Percentiles rank a stretch among this genome's conserved stretches.
These are phyloP conservation scores for Rallus crepitans DNA, from an alignment of 2,797 vertebrate species.

Conservation along the genomic window DNA sequence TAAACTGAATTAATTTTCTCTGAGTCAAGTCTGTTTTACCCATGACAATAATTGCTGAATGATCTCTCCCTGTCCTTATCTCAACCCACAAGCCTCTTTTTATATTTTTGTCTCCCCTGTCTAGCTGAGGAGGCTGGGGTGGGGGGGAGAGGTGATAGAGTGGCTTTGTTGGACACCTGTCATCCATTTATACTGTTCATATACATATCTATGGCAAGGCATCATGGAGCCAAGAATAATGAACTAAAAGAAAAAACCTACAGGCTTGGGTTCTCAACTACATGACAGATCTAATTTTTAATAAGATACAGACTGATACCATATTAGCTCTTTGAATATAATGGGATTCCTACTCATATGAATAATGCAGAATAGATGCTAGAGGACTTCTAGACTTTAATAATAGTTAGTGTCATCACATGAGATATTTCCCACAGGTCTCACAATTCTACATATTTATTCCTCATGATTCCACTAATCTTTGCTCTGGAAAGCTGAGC, in stretches of 20 bases:
- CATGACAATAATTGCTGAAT: too few relatives aligned
- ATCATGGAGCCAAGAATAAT: not conserved
- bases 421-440: constrained; percentile 3
- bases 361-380: constrained; percentile 31
- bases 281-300: not conserved
- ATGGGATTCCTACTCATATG: not conserved
- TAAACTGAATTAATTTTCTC: too few relatives aligned
- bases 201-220: not conserved
- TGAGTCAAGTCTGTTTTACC: too few relatives aligned
- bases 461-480: constrained; percentile 43
- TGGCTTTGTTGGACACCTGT: too few relatives aligned
- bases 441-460: constrained; percentile 35
- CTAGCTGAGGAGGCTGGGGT: too few relatives aligned
- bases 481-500: constrained; percentile 16
- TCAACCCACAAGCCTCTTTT: too few relatives aligned
- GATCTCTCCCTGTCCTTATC: too few relatives aligned
- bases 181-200: not conserved
- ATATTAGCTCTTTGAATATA: not conserved
- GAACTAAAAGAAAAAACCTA: not conserved
- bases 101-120: too few relatives aligned
- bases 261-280: not conserved
- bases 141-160: too few relatives aligned
- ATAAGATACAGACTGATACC: not conserved
- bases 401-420: not conserved
- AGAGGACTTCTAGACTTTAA: constrained; percentile 19